Base-by-base conservation (phyloP, 1,140 invertebrate genomes). In the Choristoneura fumiferana region DNA sequence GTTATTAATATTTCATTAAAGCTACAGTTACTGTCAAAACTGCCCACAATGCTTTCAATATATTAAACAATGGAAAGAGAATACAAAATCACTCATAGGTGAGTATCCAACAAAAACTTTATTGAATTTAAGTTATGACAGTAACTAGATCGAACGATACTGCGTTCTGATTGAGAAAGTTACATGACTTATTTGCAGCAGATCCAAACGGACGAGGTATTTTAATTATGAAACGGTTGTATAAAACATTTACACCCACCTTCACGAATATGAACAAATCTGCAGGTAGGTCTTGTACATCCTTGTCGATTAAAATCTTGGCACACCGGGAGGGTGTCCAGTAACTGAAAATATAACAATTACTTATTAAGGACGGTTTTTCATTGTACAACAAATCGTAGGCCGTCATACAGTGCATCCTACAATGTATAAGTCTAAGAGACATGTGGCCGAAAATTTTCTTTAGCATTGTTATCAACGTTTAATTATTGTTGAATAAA, bases 291-390 rank as follows among this genome's bases (percentile, higher is more conserved):
- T 93, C 96, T 94, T 92, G 95, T 95, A 93, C 96, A 97, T 91
- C 96, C 94, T 92, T 96, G 96, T 91, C 95, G 95, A 95, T 97
- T 98, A 98, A 98, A 98, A 98, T 98, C 97, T 96, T 95, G 96
- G 97, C 96, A 98, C 95, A 97, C 96, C 96, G 95, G 97, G 96
- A 97, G 97, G 96, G 96, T 98, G 97, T 97, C 97, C 97, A 97
- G 97, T 96, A 98, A 98, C 97, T 98, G 94, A 89, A 96, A 96
- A 91, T 89, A 92, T 76, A 83, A 86, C 45, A 76, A 76, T 49
- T 13, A 22, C 10, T 49, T 29, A 29, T 54, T 54, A 54, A 4
- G 33, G 10, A 33, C 43, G 18, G 10, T 35, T n/a, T 54, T 54
- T 33, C 35, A 4, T 29, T 54, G 15, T 10, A 36, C 4, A 13